Percentiles rank a stretch among this genome's conserved stretches.
phyloP scores from a whole-genome alignment of 2,888 invertebrate genomes.

The Caenorhabditis japonica region DNA sequence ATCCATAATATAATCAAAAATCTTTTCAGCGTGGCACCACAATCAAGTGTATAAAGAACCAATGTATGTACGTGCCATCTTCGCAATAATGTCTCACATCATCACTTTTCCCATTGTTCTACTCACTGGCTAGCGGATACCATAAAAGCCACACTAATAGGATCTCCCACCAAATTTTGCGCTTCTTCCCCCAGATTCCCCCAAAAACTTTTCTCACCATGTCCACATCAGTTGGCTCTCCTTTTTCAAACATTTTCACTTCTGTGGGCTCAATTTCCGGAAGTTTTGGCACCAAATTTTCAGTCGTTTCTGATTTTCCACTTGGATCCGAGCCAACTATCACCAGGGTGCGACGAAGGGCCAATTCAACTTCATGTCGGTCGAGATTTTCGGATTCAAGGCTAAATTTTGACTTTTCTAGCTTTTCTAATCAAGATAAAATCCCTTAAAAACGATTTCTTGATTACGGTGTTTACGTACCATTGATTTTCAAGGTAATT shows the following conservation, averaged over 20 bases:
- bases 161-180: no score
- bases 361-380: constrained; percentile 26
- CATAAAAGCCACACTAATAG: no score
- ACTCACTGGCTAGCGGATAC: no score
- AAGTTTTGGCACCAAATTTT: neutral
- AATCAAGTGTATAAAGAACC: no score
- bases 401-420: neutral
- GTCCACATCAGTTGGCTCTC: constrained; percentile 22
- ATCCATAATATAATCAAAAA: no score
- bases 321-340: neutral
- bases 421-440: neutral
- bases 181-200: no score
- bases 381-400: constrained; percentile 6
- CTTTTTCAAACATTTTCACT: constrained; percentile 12
- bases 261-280: neutral
- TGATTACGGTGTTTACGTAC: no score
- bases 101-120: no score
- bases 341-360: constrained; percentile 24
- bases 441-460: no score
- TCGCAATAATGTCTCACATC: no score
- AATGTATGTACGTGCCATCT: no score
- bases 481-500: neutral
- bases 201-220: constrained; percentile 20
- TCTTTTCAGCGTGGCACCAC: no score
- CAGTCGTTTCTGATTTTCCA: neutral